Percentiles rank a stretch among this genome's conserved stretches.
phyloP scores from a whole-genome alignment of 2,113 vertebrate species.

The Sapayoa aenigma region DNA sequence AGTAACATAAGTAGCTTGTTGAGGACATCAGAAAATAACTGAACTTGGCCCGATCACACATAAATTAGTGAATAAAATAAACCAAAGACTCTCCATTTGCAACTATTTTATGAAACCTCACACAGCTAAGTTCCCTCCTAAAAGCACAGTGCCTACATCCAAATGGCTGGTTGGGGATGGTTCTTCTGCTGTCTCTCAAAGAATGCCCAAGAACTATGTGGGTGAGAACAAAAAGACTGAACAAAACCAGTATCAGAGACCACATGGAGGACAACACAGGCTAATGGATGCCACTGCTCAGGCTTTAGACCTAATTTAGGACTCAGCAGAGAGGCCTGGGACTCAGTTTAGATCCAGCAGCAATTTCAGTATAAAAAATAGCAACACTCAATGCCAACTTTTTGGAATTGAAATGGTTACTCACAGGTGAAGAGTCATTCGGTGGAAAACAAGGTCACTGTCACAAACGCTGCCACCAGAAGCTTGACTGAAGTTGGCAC shows the following conservation, averaged over 20 bases:
- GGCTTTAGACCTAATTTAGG: neutral
- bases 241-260: neutral
- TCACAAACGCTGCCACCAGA: constrained; percentile 60
- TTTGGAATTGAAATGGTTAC: neutral
- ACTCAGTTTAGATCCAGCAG: neutral
- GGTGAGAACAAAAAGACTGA: neutral
- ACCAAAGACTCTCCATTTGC: neutral
- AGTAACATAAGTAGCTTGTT: neutral
- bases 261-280: rapidly evolving
- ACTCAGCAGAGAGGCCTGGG: neutral
- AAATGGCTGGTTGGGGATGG: neutral
- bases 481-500: constrained; percentile 49
- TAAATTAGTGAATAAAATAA: neutral
- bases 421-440: constrained; percentile 76
- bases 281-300: neutral
- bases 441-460: constrained; percentile 62
- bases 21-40: neutral
- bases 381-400: rapidly evolving
- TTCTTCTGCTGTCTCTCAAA: neutral
- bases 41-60: neutral
- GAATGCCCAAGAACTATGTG: neutral
- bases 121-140: neutral
- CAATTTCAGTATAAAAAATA: neutral
- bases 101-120: neutral
- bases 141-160: neutral